Base-by-base conservation (phyloP, 2,797 vertebrate species). In the Cossypha niveicapilla region DNA sequence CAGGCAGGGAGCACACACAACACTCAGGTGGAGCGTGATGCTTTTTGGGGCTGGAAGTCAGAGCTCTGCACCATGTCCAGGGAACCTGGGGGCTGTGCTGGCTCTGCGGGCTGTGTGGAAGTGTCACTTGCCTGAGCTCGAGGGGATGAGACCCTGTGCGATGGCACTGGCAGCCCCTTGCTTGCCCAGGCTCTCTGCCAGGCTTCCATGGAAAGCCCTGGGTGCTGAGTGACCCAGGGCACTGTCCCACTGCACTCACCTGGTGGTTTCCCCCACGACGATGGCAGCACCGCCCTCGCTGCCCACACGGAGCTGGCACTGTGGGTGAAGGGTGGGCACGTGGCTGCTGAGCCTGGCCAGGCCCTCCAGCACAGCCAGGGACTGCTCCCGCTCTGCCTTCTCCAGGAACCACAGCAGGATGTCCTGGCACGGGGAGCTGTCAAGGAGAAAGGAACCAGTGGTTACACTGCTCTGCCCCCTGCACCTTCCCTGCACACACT, bases 361-460 rank as follows among this genome's bases (percentile, higher is more conserved):
- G 53, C 95, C 96, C 94, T 97, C 97, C 90, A 99, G 97, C 11
- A 92, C 90, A 0, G 94, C 61, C 60, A 99, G 91, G 1, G 98
- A 97, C 16, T 45, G 90, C 27, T 91, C 92, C 8, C 86, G 84
- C 66, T 98, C 98, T 0, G 97, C 74, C 71, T 98, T 98, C 88
- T 96, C 97, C 94, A 99, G 94, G 96, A 98, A 99, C 99, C 99
- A 99, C 62, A 98, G 94, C 93, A 99, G 84, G 76, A 99, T 98
- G 95, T 99, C 98, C 98, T 98, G 98, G 97, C 99, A 99, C 6
- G 96, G 97, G 81, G 97, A 97, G 41, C 99, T 99, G 95, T 47
- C 32, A 94, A 79, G 73, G 71, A 88, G 57, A 96, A 37, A 86
- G 41, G 70, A 73, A 68, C 44, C 47, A 78, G 61, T 67, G 85